Percentiles rank a stretch among this genome's conserved stretches.
Conservation (phyloP, 2,888 invertebrate species). For the Sipha maydis region DNA sequence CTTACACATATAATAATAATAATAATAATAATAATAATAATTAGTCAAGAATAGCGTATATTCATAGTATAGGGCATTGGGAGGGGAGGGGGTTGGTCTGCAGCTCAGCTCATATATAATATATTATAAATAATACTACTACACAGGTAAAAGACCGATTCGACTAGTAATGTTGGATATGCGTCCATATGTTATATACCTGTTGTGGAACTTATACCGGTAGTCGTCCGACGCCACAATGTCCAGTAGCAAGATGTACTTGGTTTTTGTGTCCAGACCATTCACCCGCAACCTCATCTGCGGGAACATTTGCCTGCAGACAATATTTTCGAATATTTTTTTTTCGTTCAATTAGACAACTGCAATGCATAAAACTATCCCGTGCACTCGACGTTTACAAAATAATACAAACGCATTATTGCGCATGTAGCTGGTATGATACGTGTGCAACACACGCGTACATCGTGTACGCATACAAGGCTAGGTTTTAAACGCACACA, state of each 20-base stretch:
- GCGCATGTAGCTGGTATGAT: background rate
- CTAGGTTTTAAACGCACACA: too few relatives aligned
- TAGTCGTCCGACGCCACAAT: conserved; percentile 99
- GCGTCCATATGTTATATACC: conserved; percentile 70
- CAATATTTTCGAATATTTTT: conserved; percentile 38
- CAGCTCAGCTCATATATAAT: conserved; percentile 28
- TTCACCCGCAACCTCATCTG: conserved; percentile 99
- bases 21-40: conserved; percentile 62
- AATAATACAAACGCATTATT: background rate
- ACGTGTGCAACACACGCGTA: background rate
- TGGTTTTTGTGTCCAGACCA: conserved; percentile 97
- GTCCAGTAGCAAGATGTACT: conserved; percentile 98
- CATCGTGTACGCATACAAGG: too few relatives aligned
- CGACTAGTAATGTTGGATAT: background rate
- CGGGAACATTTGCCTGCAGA: conserved; percentile 98
- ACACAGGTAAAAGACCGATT: background rate
- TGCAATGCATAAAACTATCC: background rate
- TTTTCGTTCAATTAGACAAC: background rate
- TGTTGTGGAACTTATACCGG: conserved; percentile 97
- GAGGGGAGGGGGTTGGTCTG: conserved; percentile 23
- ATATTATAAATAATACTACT: background rate
- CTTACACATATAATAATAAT: conserved; percentile 61
- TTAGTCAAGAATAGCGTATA: background rate
- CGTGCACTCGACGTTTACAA: background rate
- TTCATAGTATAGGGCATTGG: background rate